phyloP scores from a whole-genome alignment of 2,797 vertebrate genomes.

The Sebastes steindachneri region DNA sequence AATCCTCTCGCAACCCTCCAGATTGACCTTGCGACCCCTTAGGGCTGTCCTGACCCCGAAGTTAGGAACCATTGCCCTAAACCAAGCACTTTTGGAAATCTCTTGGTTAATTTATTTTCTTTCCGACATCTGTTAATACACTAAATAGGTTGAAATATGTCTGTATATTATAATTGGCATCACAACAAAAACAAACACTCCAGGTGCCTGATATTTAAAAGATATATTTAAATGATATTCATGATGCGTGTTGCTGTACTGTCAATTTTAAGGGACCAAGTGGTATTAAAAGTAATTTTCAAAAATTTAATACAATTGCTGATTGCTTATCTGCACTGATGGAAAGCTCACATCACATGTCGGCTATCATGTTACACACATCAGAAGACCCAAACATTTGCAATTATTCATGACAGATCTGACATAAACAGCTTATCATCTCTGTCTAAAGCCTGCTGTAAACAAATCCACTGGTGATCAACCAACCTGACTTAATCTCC shows the following conservation, averaged over 20 bases:
- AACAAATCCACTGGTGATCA: conserved; percentile 82
- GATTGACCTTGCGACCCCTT: not conserved
- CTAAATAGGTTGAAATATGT: not conserved
- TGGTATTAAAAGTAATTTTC: not conserved
- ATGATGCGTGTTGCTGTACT: not conserved
- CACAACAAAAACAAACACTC: not conserved
- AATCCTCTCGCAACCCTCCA: not conserved
- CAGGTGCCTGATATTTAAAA: not conserved
- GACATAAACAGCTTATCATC: conserved; percentile 81
- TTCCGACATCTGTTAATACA: not conserved
- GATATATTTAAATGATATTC: not conserved
- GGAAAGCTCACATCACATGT: conserved; percentile 7
- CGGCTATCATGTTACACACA: conserved; percentile 49
- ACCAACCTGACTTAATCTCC: conserved; percentile 82
- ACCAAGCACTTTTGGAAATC: not conserved
- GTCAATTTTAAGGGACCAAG: not conserved
- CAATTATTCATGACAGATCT: conserved; percentile 81
- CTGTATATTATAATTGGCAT: not conserved
- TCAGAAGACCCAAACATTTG: conserved; percentile 65
- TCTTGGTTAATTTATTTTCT: not conserved
- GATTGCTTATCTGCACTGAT: conserved; percentile 34
- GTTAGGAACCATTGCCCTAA: not conserved
- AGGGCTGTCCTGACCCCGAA: not conserved
- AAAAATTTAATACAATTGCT: not conserved
- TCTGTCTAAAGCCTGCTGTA: conserved; percentile 71